Evolutionary conservation across 64 coral and sea anemone species (phyloP).

Genomic region (Acropora tenuis): DNA sequence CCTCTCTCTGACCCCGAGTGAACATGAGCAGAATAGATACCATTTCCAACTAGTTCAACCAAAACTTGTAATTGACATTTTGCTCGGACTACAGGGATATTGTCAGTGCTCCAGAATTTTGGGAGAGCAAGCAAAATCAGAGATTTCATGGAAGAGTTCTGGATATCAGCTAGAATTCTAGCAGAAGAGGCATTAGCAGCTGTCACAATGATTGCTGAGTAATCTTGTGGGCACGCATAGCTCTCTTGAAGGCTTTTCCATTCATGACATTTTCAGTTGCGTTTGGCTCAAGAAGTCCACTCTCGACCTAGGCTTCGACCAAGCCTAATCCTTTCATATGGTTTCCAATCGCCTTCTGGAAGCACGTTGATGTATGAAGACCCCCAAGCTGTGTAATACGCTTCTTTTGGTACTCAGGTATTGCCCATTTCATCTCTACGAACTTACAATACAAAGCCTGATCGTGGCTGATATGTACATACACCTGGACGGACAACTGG

Average conservation of each 20-base stretch:
- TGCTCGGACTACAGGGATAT: conserved; percentile 27
- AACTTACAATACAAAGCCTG: conserved; percentile 43
- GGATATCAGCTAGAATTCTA: conserved; percentile 33
- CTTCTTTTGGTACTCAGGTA: conserved; percentile 40
- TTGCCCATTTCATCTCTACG: conserved; percentile 53
- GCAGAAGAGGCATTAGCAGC: conserved; percentile 31
- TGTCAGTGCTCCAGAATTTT: conserved; percentile 13
- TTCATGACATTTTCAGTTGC: conserved; percentile 35
- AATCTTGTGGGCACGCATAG: conserved; percentile 68
- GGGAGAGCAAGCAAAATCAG: conserved; percentile 15
- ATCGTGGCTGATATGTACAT: no score
- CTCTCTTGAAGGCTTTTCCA: conserved; percentile 60
- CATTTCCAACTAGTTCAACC: conserved; percentile 69
- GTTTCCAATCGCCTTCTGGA: conserved; percentile 60
- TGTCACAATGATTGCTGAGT: conserved; percentile 48
- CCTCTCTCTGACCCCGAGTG: conserved; percentile 49
- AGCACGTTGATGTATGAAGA: conserved; percentile 67
- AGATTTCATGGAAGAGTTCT: conserved; percentile 24
- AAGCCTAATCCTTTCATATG: conserved; percentile 65
- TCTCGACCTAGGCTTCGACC: conserved; percentile 49
- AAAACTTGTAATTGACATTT: conserved; percentile 66
- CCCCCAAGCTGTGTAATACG: conserved; percentile 56
- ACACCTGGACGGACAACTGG: no score
- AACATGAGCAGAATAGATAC: conserved; percentile 63
- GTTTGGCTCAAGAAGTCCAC: conserved; percentile 51